Conservation (phyloP, 2,797 vertebrate species). For the Australoheros facetus region DNA sequence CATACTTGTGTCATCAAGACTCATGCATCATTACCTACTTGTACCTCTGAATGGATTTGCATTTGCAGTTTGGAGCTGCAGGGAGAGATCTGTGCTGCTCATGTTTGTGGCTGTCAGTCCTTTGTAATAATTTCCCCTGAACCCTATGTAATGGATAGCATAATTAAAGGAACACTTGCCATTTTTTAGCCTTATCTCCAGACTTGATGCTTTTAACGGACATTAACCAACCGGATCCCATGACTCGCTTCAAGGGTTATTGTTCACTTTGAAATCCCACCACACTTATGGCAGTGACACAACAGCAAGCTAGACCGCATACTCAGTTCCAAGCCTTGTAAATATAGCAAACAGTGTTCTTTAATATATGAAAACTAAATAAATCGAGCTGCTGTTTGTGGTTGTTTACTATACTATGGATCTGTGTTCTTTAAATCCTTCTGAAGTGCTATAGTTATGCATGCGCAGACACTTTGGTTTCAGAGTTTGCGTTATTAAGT, state of each 20-base stretch:
- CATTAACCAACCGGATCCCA: slow-evolving; percentile 32
- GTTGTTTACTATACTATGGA: background rate
- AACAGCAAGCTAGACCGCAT: slow-evolving; percentile 10
- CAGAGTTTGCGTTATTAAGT: slow-evolving; percentile 55
- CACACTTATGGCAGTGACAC: slow-evolving; percentile 17
- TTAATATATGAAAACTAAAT: background rate
- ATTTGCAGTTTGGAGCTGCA: slow-evolving; percentile 23
- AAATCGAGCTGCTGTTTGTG: background rate
- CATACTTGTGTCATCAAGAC: slow-evolving; percentile 55
- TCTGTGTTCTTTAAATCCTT: background rate
- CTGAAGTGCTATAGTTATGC: slow-evolving; percentile 10
- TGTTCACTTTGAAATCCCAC: slow-evolving; percentile 33
- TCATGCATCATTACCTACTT: slow-evolving; percentile 53
- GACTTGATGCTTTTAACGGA: slow-evolving; percentile 59
- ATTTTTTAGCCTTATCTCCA: slow-evolving; percentile 69
- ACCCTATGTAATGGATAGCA: slow-evolving; percentile 68
- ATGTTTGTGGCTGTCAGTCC: slow-evolving; percentile 39
- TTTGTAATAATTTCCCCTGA: slow-evolving; percentile 47
- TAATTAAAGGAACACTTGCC: slow-evolving; percentile 64
- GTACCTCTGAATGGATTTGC: slow-evolving; percentile 40
- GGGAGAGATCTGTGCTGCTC: slow-evolving; percentile 12
- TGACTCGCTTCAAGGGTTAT: slow-evolving; percentile 30
- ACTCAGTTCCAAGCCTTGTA: slow-evolving; percentile 8
- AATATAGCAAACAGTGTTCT: slow-evolving; percentile 3
- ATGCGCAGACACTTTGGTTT: slow-evolving; percentile 34